Percentiles rank a stretch among this genome's conserved stretches.
phyloP scores from a whole-genome alignment of 2,888 invertebrate species.

The Alloscopus bannaensis region DNA sequence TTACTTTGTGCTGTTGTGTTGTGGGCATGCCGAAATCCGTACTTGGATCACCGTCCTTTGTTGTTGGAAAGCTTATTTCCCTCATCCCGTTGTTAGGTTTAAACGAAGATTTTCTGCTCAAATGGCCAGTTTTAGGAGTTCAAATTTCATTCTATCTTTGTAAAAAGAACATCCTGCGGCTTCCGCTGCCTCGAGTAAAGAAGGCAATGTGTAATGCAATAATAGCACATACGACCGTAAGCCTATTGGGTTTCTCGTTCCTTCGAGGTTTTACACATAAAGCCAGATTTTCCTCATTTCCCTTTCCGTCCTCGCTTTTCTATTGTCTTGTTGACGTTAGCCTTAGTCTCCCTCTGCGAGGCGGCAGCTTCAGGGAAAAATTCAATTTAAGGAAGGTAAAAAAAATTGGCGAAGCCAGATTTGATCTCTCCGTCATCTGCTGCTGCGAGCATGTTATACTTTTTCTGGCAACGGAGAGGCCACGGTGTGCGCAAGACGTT shows the following conservation, averaged over 20 bases:
- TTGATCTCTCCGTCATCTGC: background rate
- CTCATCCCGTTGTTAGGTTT: too few relatives aligned
- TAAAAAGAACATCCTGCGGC: background rate
- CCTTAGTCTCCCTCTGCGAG: background rate
- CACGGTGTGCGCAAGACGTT: background rate
- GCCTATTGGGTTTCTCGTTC: background rate
- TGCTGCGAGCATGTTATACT: background rate
- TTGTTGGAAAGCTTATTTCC: too few relatives aligned
- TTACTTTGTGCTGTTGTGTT: too few relatives aligned
- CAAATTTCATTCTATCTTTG: background rate
- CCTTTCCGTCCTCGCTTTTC: background rate
- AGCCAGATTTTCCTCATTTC: slow-evolving; percentile 14
- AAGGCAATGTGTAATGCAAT: slow-evolving; percentile 9
- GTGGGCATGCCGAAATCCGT: too few relatives aligned
- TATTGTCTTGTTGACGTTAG: too few relatives aligned
- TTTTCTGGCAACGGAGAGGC: background rate
- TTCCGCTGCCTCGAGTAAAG: background rate
- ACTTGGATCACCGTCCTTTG: too few relatives aligned
- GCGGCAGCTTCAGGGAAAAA: background rate
- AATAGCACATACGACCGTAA: background rate
- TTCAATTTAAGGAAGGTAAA: slow-evolving; percentile 15
- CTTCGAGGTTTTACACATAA: background rate
- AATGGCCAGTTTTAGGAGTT: background rate
- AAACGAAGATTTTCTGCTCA: background rate
- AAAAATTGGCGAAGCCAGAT: slow-evolving; percentile 3